phyloP scores from a whole-genome alignment of 2,888 invertebrate species.

The Baccha elongata region DNA sequence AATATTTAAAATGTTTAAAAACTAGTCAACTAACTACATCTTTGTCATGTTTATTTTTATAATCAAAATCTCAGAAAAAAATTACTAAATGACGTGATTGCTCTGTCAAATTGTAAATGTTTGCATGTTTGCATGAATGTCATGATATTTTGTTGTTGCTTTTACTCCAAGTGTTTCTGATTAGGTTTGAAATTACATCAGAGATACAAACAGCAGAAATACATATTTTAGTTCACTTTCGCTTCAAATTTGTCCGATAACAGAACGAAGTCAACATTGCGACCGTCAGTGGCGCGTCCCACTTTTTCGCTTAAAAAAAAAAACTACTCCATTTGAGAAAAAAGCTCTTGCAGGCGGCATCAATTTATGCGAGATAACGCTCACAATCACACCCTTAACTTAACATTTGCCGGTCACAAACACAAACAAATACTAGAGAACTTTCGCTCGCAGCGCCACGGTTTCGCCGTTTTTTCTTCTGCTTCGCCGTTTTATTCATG shows the following conservation, averaged over 20 bases:
- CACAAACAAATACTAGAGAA: slow-evolving; percentile 44
- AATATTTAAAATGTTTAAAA: no score
- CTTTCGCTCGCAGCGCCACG: slow-evolving; percentile 48
- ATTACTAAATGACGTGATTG: slow-evolving; percentile 12
- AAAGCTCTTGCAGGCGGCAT: slow-evolving; percentile 52
- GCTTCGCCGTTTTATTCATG: neutral
- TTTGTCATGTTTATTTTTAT: neutral
- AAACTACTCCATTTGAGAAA: slow-evolving; percentile 24
- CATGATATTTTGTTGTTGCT: slow-evolving; percentile 9
- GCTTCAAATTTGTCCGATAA: slow-evolving; percentile 63
- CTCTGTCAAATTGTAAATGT: neutral
- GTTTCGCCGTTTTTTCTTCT: neutral
- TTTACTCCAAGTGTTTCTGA: slow-evolving; percentile 41
- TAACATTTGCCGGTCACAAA: slow-evolving; percentile 45
- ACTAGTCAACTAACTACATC: neutral
- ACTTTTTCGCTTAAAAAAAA: slow-evolving; percentile 39
- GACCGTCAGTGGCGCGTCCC: slow-evolving; percentile 25
- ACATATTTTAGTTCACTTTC: slow-evolving; percentile 63
- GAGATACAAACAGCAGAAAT: slow-evolving; percentile 43
- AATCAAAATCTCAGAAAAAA: neutral
- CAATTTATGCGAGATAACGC: slow-evolving; percentile 43
- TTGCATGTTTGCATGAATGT: no score
- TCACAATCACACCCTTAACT: slow-evolving; percentile 33
- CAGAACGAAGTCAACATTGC: slow-evolving; percentile 25
- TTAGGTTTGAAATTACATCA: slow-evolving; percentile 70